These are phyloP conservation scores for Mycogona germanica DNA, from an alignment of 2,888 invertebrate species.

Conservation along the genomic window DNA sequence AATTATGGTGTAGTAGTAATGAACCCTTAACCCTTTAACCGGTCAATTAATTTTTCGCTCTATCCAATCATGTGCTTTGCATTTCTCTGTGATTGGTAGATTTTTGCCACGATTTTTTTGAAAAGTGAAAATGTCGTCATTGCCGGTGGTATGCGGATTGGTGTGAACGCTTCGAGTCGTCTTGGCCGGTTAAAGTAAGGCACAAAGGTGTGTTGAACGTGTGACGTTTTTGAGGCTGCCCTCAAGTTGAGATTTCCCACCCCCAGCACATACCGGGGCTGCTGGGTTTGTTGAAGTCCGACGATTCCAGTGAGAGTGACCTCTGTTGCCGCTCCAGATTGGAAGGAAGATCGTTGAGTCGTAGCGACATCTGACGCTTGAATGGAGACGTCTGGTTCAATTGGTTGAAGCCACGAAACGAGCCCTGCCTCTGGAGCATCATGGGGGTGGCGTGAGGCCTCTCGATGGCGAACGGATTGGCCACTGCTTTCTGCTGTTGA, in stretches of 20 bases:
- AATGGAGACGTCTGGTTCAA: conserved; percentile 71
- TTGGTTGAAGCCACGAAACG: conserved; percentile 80
- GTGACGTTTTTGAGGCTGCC: too few species aligned
- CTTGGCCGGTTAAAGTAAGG: too few species aligned
- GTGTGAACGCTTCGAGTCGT: not conserved
- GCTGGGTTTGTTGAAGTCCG: conserved; percentile 19
- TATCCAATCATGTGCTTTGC: too few species aligned
- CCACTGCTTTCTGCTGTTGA: conserved; percentile 41
- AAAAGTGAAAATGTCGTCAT: not conserved
- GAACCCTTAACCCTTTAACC: too few species aligned
- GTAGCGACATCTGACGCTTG: conserved; percentile 89
- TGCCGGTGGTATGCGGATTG: not conserved
- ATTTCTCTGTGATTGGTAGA: too few species aligned
- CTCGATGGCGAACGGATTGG: conserved; percentile 88
- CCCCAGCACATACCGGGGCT: conserved; percentile 19
- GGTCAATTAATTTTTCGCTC: too few species aligned
- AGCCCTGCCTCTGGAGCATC: conserved; percentile 89
- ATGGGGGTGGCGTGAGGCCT: conserved; percentile 91
- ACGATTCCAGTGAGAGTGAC: conserved; percentile 19
- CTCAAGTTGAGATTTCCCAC: too few species aligned
- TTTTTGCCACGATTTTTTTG: too few species aligned
- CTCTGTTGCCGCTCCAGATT: conserved; percentile 61
- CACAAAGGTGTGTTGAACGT: too few species aligned
- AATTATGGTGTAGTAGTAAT: too few species aligned
- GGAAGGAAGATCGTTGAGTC: conserved; percentile 89